Base-by-base conservation (phyloP, 2,113 vertebrate genomes). In the Pedetes capensis region DNA sequence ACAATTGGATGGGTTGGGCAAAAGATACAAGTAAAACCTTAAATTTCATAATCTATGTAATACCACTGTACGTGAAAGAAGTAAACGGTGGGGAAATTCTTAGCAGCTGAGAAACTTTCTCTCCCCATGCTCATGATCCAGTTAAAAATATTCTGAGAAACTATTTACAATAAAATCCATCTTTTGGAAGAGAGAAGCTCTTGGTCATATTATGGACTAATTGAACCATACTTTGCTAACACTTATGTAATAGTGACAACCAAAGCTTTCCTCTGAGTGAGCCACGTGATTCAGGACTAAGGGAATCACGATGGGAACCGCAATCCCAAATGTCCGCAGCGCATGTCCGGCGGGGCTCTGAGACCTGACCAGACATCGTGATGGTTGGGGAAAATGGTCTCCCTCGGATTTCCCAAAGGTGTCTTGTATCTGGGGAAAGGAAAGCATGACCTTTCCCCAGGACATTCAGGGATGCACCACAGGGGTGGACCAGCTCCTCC, bases 61-160 rank as follows among this genome's bases (percentile, higher is more conserved):
- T 95, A 91, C 94, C 95, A 96, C 95, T 97, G 53, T 95, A 96
- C 97, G 89, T 97, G 96, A 97, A 97, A 84, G 95, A 97, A 97
- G 68, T 88, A 96, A 96, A 59, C 74, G 83, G 74, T 74, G 95
- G 59, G 83, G 82, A 86, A 87, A 97, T 95, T 97, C 82, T 97
- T 98, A 98, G 97, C 96, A 98, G 98, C 96, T 97, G 95, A 98
- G 96, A 97, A 98, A 96, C 78, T 96, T 94, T 96, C 89, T 92
- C 85, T 91, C 90, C 89, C 96, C 78, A 91, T 85, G 96, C 79
- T 94, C 64, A 37, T 88, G 89, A 97, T 98, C 97, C 98, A 98
- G 97, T 98, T 97, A 97, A 89, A 97, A 96, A 97, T 96, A 97
- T 79, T 85, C 88, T 69, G 79, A 91, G 93, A 6, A 97, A 95